Base-by-base conservation (phyloP, 2,113 vertebrate species). In the Otolemur garnettii region DNA sequence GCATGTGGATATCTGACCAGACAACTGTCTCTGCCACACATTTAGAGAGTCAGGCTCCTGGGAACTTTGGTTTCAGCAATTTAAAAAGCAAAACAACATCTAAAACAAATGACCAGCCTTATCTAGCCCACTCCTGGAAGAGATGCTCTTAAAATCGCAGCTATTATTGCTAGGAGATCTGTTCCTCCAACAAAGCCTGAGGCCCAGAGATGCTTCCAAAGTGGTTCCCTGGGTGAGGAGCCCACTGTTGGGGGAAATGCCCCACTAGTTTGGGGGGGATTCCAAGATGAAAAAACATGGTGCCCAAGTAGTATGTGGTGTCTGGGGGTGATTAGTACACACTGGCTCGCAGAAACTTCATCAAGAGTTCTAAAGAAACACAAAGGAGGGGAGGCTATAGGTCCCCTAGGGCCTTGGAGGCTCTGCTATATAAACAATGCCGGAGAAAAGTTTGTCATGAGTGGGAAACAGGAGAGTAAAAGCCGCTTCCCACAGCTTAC, bases 21-120 rank as follows among this genome's bases (percentile, higher is more conserved):
- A 60, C 18, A 17, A 7, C 11, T 24, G 33, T 72, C 59, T 90
- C 74, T 68, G 66, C 10, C 87, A 69, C 12, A 15, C 12, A 33
- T 3, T 5, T 4, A 89, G 68, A 94, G 57, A 66, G 3, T 3
- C 22, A 55, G 60, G 42, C 50, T 74, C 35, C 57, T 30, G 35
- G 64, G n/a, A 55, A 38, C 35, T 72, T 77, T 13, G 53, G 13
- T 4, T 71, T 19, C 19, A 78, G 55, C 62, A 8, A 30, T 26
- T 26, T 7, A 68, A 90, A 90, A 92, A 81, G 28, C 60, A 60
- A 89, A 55, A 57, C 68, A 68, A 38, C 35, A 74, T 28, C 17
- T 10, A 92, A 69, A 87, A 0, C 19, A 38, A 71, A 77, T 6
- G 19, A n/a, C 69, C 30, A 59, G 18, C 14, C 33, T 55, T 21